Evolutionary conservation across 2,888 invertebrate genomes (phyloP).

Genomic region (Zele albiditarsus): DNA sequence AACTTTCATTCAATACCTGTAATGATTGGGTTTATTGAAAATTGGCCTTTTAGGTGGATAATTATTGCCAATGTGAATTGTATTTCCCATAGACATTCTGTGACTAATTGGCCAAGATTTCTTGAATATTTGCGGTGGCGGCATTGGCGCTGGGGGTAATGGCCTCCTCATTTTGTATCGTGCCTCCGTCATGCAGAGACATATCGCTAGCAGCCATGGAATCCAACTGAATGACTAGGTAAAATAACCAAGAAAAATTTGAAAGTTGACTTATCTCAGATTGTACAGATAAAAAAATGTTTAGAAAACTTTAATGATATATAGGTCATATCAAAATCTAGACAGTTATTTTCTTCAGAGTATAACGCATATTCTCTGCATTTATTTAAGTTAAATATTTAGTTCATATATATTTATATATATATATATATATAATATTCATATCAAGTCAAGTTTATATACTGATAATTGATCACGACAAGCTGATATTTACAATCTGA

Average conservation of each 20-base stretch:
- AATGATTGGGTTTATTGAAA: conserved; percentile 59
- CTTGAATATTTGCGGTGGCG: conserved; percentile 63
- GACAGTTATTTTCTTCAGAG: not conserved
- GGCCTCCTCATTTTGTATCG: conserved; percentile 70
- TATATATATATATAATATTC: not conserved
- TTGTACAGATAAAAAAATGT: conserved; percentile 7
- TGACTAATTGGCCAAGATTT: conserved; percentile 65
- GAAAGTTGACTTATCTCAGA: not conserved
- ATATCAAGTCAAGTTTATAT: not conserved
- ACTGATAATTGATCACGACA: conserved; percentile 21
- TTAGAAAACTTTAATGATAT: not conserved
- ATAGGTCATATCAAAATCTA: not conserved
- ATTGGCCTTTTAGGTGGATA: conserved; percentile 60
- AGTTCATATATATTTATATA: not conserved
- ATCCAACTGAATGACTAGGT: conserved; percentile 60
- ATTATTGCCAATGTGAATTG: conserved; percentile 59
- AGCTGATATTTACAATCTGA: not conserved
- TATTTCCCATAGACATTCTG: conserved; percentile 64
- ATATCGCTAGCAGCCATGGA: conserved; percentile 59
- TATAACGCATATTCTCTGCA: not conserved
- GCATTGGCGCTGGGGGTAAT: conserved; percentile 60
- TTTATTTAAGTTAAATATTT: not conserved
- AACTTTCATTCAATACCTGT: conserved; percentile 54
- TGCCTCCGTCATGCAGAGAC: conserved; percentile 60
- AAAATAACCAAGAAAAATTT: conserved; percentile 12